Percentiles rank a stretch among this genome's conserved stretches.
Evolutionary conservation across 2,113 vertebrate species (phyloP).

Genomic region (Gadus chalcogrammus): DNA sequence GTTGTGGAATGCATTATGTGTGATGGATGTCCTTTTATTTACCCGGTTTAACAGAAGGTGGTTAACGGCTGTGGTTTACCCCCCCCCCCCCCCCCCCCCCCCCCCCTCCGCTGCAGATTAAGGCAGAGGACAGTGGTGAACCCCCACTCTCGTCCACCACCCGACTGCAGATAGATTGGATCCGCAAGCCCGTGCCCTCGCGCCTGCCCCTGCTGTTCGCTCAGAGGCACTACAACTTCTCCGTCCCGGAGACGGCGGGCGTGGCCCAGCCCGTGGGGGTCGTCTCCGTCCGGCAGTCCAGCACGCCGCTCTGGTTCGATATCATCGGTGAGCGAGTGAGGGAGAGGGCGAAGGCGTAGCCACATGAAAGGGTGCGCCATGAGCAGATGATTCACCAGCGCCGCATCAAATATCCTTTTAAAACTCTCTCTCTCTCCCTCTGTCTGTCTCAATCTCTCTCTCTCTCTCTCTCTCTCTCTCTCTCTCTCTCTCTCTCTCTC

Average conservation of each 20-base stretch:
- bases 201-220: slow-evolving; percentile 80
- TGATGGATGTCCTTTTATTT: too few species aligned
- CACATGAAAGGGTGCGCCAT: too few species aligned
- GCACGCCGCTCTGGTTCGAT: slow-evolving; percentile 90
- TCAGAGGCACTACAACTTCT: slow-evolving; percentile 90
- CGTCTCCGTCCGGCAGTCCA: slow-evolving; percentile 85
- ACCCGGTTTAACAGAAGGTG: too few species aligned
- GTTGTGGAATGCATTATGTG: too few species aligned
- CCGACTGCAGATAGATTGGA: slow-evolving; percentile 91
- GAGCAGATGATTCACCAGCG: too few species aligned
- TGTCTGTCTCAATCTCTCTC: too few species aligned
- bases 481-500: too few species aligned
- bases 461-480: too few species aligned
- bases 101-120: slow-evolving; percentile 75
- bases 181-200: slow-evolving; percentile 82
- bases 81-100: too few species aligned
- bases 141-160: slow-evolving; percentile 88
- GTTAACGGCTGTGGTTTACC: slow-evolving; percentile 12
- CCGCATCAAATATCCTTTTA: too few species aligned
- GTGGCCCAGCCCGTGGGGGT: slow-evolving; percentile 91
- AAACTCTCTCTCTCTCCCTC: too few species aligned
- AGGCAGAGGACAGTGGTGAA: slow-evolving; percentile 88
- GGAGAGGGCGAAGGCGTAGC: too few species aligned
- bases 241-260: slow-evolving; percentile 82
- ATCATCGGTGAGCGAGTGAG: slow-evolving; percentile 81